Conservation (phyloP, 2,797 vertebrate genomes). For the Onychomys leucogaster region DNA sequence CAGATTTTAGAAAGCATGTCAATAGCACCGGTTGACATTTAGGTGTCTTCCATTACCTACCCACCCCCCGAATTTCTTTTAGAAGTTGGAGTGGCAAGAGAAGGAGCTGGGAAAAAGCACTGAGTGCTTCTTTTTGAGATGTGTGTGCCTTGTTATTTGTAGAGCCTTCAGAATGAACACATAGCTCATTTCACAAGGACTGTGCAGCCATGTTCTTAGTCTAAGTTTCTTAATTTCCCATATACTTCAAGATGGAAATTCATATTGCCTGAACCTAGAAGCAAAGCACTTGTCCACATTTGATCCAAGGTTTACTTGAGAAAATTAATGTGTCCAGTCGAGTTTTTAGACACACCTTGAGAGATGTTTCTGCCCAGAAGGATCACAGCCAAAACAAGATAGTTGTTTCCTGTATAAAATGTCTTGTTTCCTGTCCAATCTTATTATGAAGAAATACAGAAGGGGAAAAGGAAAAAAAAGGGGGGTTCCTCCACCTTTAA, state of each 20-base stretch:
- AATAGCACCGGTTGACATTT: not conserved
- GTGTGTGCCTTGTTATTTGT: not conserved
- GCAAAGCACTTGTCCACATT: not conserved
- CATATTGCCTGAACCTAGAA: not conserved
- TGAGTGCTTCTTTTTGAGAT: not conserved
- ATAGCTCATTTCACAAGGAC: not conserved
- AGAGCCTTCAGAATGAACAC: not conserved
- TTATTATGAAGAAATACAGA: not conserved
- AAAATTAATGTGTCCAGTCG: not conserved
- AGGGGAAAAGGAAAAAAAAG: not conserved
- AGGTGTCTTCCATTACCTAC: not conserved
- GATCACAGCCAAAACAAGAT: not conserved
- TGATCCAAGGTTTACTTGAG: not conserved
- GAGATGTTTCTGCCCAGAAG: not conserved
- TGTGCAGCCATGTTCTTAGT: not conserved
- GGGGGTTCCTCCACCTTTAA: not conserved
- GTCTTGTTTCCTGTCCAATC: not conserved
- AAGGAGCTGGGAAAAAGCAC: not conserved
- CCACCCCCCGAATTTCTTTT: not conserved
- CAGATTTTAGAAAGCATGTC: not conserved
- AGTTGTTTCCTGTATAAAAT: not conserved
- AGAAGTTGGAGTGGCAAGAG: not conserved
- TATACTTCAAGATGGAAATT: conserved; percentile 3
- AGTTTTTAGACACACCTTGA: not conserved
- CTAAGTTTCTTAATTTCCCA: not conserved